Base-by-base conservation (phyloP, 1,140 invertebrate genomes). In the Oreohelix idahoensis region DNA sequence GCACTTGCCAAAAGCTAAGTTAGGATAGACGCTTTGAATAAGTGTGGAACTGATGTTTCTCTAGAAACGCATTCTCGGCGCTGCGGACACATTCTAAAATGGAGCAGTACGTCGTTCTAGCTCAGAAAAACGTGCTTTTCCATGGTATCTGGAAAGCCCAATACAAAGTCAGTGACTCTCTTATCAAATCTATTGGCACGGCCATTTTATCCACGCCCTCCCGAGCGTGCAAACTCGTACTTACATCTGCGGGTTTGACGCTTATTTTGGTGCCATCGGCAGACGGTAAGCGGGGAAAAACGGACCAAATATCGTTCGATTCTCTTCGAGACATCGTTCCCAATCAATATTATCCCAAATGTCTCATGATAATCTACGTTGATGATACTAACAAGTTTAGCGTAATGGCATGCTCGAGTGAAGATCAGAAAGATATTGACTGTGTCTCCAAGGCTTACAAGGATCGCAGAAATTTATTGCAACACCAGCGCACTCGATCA, bases 401-500 rank as follows among this genome's bases (percentile, higher is more conserved):
- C 20, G 79, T 76, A 1, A 26, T 76, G 74, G 74, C 74, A 0
- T 76, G 42, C 20, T 39, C 36, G 2, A 42, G 71, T 23, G 11
- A 73, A 20, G 23, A 45, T 39, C 1, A 5, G 17, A 45, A 42
- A 45, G 71, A 73, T 45, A 13, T 73, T 39, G 29, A 42, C 23
- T 2, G 11, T n/a, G n/a, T 73, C 2, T n/a, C 1, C 20, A 73
- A 73, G 29, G 32, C 74, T 29, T 76, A 49, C 45, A 79, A 29
- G 1, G 23, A n/a, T 29, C 63, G 39, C 78, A 83, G 36, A 53
- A 15, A 42, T 15, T 20, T 63, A 53, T 38, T 82, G 38, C 79
- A 82, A 66, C 79, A 76, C 78, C 51, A 76, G 53, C 75, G 80
- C 82, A 29, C 80, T 79, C 39, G 79, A 75, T 32, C 75, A 71